A percentile compares a stretch with the other conserved stretches of the same genome.
These are phyloP conservation scores for Styela clava DNA, from an alignment of 23 tunicate genomes.

Conservation along the genomic window DNA sequence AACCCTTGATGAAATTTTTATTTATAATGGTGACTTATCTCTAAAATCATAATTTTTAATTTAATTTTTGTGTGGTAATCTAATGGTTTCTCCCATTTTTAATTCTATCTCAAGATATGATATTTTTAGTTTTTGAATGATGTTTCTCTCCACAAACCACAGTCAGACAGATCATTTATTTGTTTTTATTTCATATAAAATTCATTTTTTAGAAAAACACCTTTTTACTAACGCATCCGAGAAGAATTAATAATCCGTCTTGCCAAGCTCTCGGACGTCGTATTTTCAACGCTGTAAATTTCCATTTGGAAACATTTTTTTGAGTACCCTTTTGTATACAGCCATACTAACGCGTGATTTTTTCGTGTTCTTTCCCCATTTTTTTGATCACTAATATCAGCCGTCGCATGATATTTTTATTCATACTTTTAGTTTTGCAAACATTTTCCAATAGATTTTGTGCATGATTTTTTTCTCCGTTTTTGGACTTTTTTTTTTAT, in stretches of 20 bases:
- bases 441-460: conserved; percentile 11
- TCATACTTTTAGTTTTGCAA: conserved; percentile 3
- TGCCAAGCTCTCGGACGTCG: not conserved
- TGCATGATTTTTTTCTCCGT: conserved; percentile 22
- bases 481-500: conserved; percentile 3
- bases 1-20: too few relatives aligned
- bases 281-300: conserved; percentile 10
- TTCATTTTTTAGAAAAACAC: not conserved
- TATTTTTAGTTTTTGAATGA: not conserved
- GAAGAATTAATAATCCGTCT: not conserved
- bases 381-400: not conserved
- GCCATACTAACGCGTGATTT: conserved; percentile 10
- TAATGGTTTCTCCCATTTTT: too few relatives aligned
- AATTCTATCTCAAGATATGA: too few relatives aligned
- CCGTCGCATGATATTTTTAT: conserved; percentile 13
- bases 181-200: conserved; percentile 15
- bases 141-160: not conserved
- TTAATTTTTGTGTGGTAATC: too few relatives aligned
- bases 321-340: conserved; percentile 12
- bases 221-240: not conserved
- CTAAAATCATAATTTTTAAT: not conserved
- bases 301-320: not conserved
- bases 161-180: not conserved
- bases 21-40: conserved; percentile 1
- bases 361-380: not conserved